phyloP scores from a whole-genome alignment of 2,113 vertebrate genomes.

The Jacana jacana region DNA sequence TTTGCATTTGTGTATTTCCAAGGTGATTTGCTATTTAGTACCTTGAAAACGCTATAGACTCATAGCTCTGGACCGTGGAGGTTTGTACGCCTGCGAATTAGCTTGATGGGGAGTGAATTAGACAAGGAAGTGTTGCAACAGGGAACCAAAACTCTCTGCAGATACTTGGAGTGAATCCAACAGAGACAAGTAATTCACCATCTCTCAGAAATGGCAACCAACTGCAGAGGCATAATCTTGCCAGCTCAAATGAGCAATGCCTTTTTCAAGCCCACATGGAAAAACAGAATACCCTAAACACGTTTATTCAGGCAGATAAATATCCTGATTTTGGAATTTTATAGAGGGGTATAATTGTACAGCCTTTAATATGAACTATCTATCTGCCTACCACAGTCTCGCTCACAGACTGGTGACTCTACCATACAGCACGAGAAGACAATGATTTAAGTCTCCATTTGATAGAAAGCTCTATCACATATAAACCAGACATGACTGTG shows the following conservation, averaged over 20 bases:
- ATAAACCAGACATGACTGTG: not conserved
- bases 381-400: not conserved
- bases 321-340: not conserved
- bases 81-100: not conserved
- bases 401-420: not conserved
- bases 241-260: not conserved
- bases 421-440: rapidly evolving
- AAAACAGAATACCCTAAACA: not conserved
- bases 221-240: not conserved
- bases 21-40: not conserved
- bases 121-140: not conserved
- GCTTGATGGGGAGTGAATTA: not conserved
- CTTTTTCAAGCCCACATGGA: not conserved
- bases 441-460: not conserved
- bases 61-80: not conserved
- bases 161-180: constrained; percentile 21
- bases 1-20: not conserved
- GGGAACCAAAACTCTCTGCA: constrained; percentile 3
- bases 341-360: not conserved
- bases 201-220: not conserved
- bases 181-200: not conserved
- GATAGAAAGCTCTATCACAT: not conserved
- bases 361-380: not conserved
- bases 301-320: constrained; percentile 37
- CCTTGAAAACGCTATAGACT: not conserved